Percentiles rank a stretch among this genome's conserved stretches.
phyloP scores from a whole-genome alignment of 2,797 vertebrate species.

The Gallirallus australis region DNA sequence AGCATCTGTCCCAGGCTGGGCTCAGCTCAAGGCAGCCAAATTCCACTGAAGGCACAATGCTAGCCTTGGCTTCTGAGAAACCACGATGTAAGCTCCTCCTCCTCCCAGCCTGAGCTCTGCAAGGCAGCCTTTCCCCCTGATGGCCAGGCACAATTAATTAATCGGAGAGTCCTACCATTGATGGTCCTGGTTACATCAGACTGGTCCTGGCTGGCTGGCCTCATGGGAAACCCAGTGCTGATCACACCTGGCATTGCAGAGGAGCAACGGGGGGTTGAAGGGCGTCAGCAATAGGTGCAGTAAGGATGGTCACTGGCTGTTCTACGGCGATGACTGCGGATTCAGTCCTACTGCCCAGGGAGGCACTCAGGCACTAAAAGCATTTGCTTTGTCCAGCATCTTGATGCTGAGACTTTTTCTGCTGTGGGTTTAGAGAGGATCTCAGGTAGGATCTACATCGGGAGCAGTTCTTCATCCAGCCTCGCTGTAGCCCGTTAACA shows the following conservation, averaged over 20 bases:
- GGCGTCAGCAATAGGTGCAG: accelerated
- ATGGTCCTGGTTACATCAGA: not conserved
- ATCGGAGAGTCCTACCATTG: not conserved
- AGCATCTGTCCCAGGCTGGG: not conserved
- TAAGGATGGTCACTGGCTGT: accelerated
- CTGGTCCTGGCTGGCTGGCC: not conserved
- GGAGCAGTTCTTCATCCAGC: not conserved
- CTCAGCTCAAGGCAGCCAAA: not conserved
- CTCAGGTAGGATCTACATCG: not conserved
- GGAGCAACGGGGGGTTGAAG: accelerated
- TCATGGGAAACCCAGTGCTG: not conserved
- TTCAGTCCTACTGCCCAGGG: not conserved
- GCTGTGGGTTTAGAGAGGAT: not conserved
- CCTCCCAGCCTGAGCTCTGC: not conserved
- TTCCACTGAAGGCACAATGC: not conserved
- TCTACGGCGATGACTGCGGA: not conserved
- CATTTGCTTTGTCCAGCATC: not conserved
- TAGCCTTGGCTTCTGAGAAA: not conserved
- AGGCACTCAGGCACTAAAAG: not conserved
- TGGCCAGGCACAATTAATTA: accelerated
- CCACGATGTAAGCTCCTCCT: not conserved
- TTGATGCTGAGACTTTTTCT: not conserved
- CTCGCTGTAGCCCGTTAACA: not conserved
- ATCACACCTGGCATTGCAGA: not conserved
- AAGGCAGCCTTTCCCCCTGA: not conserved